Base-by-base conservation (phyloP, 2,797 vertebrate species). In the Tapera naevia region DNA sequence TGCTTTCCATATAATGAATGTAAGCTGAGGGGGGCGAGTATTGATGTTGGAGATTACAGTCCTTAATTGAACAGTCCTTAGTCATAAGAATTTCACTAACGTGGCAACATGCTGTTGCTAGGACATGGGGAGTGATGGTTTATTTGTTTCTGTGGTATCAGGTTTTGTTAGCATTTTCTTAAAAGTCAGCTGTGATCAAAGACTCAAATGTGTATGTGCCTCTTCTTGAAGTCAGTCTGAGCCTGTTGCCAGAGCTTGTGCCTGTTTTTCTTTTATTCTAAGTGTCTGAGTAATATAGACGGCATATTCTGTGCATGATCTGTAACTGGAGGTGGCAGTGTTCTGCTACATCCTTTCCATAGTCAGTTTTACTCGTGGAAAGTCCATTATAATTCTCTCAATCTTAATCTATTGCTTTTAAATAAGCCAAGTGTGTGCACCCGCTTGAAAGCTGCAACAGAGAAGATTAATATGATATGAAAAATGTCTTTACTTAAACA, bases 241-340 rank as follows among this genome's bases (percentile, higher is more conserved):
- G 54, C 37, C 45, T 83, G 57, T 58, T 87, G 87, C 65, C 62
- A 93, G 80, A 87, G 56, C 46, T 93, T 24, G 25, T 51, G 43
- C 46, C 62, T 93, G 57, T 33, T 88, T 93, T 93, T 71, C 75
- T 46, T 91, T 88, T 80, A 57, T 86, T 95, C 84, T 43, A 58
- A 67, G 56, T n/a, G 58, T 79, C 76, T 78, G 37, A 80, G 51
- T 83, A 71, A 95, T 57, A 39, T 5, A 58, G 37, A 51, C 60
- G 17, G 50, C 46, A 30, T 85, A 70, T 91, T 92, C 62, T 81
- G 70, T 96, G 61, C 73, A 33, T 91, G 83, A 35, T 81, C 83
- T 95, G 57, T 88, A 96, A 96, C 97, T 97, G 95, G 95, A 97
- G 96, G 72, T 97, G 97, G 97, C 97, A 98, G 94, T 97, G 72